These are phyloP conservation scores for Agrenia bidenticulata DNA, from an alignment of 2,888 invertebrate genomes.

Conservation along the genomic window DNA sequence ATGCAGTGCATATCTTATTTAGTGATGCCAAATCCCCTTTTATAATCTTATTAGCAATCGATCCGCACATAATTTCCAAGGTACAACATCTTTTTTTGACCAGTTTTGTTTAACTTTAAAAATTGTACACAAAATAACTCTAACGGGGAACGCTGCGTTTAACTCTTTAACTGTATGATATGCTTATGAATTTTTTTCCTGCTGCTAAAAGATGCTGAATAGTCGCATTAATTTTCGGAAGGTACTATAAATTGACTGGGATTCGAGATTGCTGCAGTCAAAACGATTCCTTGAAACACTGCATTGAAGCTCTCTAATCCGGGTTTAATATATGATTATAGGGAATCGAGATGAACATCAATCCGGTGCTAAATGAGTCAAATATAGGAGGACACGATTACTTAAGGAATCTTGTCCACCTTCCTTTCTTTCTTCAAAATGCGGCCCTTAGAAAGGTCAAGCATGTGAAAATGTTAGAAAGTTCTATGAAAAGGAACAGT, in stretches of 20 bases:
- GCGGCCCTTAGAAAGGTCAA: slow-evolving; percentile 88
- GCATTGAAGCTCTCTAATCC: not conserved
- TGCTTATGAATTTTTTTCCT: no score
- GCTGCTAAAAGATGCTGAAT: slow-evolving; percentile 1
- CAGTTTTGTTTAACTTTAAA: no score
- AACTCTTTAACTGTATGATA: no score
- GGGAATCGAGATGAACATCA: slow-evolving; percentile 87
- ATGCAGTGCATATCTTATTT: slow-evolving; percentile 92
- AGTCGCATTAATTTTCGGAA: slow-evolving; percentile 2
- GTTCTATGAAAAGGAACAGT: slow-evolving; percentile 45
- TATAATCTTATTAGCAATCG: slow-evolving; percentile 92
- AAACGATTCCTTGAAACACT: not conserved
- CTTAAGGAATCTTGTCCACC: slow-evolving; percentile 86
- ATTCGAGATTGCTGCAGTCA: not conserved
- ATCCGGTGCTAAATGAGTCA: slow-evolving; percentile 82
- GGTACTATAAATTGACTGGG: not conserved
- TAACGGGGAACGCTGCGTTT: no score
- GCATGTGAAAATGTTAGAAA: slow-evolving; percentile 54
- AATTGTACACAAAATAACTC: no score
- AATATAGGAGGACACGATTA: slow-evolving; percentile 82
- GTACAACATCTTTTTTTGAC: no score
- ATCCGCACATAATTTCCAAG: slow-evolving; percentile 98
- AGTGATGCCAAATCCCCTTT: slow-evolving; percentile 92
- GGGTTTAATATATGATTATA: slow-evolving; percentile 54
- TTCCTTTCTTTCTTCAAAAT: slow-evolving; percentile 97